Evolutionary conservation across 2,888 invertebrate species (phyloP), one percentile per base, ranked within the genome.

Genomic region (Chalcis sispes): DNA sequence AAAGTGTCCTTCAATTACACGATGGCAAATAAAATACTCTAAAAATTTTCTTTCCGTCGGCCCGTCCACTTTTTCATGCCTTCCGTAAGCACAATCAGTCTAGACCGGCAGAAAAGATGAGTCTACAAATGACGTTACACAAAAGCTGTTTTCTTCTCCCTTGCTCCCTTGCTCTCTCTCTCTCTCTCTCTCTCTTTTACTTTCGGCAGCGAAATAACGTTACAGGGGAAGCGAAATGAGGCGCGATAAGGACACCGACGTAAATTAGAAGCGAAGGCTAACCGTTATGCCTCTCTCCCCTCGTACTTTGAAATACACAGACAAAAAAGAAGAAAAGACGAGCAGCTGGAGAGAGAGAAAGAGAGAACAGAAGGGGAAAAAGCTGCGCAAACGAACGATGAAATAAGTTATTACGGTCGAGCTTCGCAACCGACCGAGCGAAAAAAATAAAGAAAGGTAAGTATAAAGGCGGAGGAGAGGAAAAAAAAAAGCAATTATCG

Each of bases 401-500:
- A 65, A 72, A 72, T 56, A 72, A 65, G 64, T 48, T 72, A 72
- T 72, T 72, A 72, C n/a, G 15, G 18, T 32, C n/a, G 48, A 32
- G 7, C 13, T 2, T 15, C 13, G 13, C 2, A 13, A 15, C 13
- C 42, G 7, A 42, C 15, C 13, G 42, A 4, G 7, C 7, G 42
- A 36, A 36, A 36, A 10, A 36, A 7, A 36, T 36, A 36, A 36
- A 36, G 36, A 36, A 36, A 36, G 36, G 4, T 3, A n/a, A 46
- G 46, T 10, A 20, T 7, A 1, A 32, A 15, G n/a, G 32, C 2
- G 15, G 10, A 15, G 32, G 15, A 3, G 18, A 13, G 27, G 23
- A 13, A 25, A 46, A 42, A 67, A 73, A 61, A 67, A 74, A 69
- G 69, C 56, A 48, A 74, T 74, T 74, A 74, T 62, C 69, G 46